Percentiles rank a stretch among this genome's conserved stretches.
Conservation (phyloP, 2,113 vertebrate genomes). For the Planiliza haematocheilus region DNA sequence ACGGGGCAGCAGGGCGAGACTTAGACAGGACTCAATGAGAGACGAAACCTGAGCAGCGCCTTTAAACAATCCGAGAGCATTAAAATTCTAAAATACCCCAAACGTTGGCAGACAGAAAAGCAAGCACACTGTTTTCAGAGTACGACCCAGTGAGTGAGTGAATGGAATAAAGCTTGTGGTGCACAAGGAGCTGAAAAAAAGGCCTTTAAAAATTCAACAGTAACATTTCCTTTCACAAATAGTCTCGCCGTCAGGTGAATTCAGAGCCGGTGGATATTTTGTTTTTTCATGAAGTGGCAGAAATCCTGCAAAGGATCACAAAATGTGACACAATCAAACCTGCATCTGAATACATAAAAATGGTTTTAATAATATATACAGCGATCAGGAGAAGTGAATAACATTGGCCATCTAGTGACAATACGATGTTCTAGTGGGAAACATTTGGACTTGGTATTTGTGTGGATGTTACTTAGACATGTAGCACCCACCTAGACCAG, state of each 20-base stretch:
- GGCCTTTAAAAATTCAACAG: slow-evolving; percentile 34
- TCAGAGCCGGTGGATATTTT: neutral
- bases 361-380: too few relatives aligned
- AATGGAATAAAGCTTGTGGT: slow-evolving; percentile 25
- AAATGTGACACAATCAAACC: neutral
- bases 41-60: slow-evolving; percentile 6
- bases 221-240: slow-evolving; percentile 1
- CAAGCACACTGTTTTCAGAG: neutral
- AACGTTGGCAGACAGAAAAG: slow-evolving; percentile 12
- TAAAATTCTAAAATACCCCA: neutral
- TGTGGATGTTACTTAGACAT: too few relatives aligned
- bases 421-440: too few relatives aligned
- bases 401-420: too few relatives aligned
- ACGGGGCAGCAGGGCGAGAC: neutral
- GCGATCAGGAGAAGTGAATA: too few relatives aligned
- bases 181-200: slow-evolving; percentile 4
- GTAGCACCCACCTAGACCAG: too few relatives aligned
- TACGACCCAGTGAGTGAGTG: neutral
- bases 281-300: neutral
- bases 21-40: neutral
- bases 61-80: neutral
- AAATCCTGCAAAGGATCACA: too few relatives aligned
- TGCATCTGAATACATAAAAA: neutral
- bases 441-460: too few relatives aligned
- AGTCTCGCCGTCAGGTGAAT: neutral